Base-by-base conservation (phyloP, 2,797 vertebrate genomes). In the Lycodopsis pacificus region DNA sequence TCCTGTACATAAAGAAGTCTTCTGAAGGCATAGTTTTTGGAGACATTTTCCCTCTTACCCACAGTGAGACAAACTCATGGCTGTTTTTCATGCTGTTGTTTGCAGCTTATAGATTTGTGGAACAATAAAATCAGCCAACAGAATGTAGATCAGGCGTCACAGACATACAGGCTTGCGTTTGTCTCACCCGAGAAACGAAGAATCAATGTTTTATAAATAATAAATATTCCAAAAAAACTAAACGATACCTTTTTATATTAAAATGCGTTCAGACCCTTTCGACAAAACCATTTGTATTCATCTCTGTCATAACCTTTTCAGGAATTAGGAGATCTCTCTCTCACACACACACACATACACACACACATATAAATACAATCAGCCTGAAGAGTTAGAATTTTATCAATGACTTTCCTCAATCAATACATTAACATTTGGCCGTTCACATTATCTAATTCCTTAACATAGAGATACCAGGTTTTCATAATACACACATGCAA, bases 401-500 rank as follows among this genome's bases (percentile, higher is more conserved):
- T 42, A 34, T 54, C 25, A 53, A 3, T 57, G 15, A 62, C 48
- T 22, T 71, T 57, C 13, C 38, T 57, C 11, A 75, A 54, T 46
- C 57, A 64, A n/a, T 30, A 57, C 42, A 34, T 19, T 19, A 70
- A 42, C 27, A 44, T 56, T 51, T 71, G 20, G 19, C 20, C 53
- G 62, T 40, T 71, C 27, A 27, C 59, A 32, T 25, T 20, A 7
- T n/a, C 42, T n/a, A 19, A 38, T 59, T 53, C 46, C 22, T 59
- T 30, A 54, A 54, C n/a, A 51, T 38, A 44, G 7, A 71, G 4
- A 63, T 27, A 25, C 25, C 12, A 56, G 4, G n/a, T 51, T 71
- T 63, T 36, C 15, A 42, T 57, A n/a, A 79, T 42, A 78, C 64
- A 87, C 15, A 65, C 86, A 87, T 86, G 74, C 85, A 77, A 49